Base-by-base conservation (phyloP, 2,113 vertebrate species). In the Opisthocomus hoazin region DNA sequence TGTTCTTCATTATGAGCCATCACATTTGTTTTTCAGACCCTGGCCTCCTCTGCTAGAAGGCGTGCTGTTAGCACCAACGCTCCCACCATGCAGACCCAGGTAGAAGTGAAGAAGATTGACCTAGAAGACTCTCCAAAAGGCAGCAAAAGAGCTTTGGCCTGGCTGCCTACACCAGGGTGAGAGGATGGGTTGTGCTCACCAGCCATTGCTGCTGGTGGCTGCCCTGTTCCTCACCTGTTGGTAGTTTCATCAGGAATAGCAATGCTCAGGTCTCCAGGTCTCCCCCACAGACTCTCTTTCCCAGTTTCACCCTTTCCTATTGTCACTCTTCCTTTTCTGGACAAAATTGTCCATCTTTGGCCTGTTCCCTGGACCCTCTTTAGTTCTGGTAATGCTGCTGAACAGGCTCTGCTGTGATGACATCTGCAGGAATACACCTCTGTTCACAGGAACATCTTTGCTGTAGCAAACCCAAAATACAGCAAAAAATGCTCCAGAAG, bases 161-260 rank as follows among this genome's bases (percentile, higher is more conserved):
- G 61, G 19, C 43, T 89, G 46, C 48, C 37, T 39, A 64, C 11
- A 27, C 32, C 56, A 54, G 27, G 50, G 26, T 41, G 53, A 86
- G 57, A 64, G 32, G 37, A 34, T 9, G 20, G 18, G 11, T 19
- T 76, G 37, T 76, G 57, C 54, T 54, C 66, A 22, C 17, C 22
- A 63, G 36, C n/a, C 30, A 4, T 21, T 21, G 56, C 41, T 82
- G 48, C 73, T 84, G 48, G 36, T 70, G 30, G 15, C 39, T 56
- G 21, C 57, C 18, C 68, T 0, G 0, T 58, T 89, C 76, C 60
- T 71, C n/a, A n/a, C 51, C 30, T 68, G 4, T 10, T 9, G 46
- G 29, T 36, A 19, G 12, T 37, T 91, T 68, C 84, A 81, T 22
- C 64, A 85, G 21, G 11, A 80, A 15, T 5, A 60, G n/a, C 36